Conservation (phyloP, 2,797 vertebrate species). For the Hippocampus kuda region DNA sequence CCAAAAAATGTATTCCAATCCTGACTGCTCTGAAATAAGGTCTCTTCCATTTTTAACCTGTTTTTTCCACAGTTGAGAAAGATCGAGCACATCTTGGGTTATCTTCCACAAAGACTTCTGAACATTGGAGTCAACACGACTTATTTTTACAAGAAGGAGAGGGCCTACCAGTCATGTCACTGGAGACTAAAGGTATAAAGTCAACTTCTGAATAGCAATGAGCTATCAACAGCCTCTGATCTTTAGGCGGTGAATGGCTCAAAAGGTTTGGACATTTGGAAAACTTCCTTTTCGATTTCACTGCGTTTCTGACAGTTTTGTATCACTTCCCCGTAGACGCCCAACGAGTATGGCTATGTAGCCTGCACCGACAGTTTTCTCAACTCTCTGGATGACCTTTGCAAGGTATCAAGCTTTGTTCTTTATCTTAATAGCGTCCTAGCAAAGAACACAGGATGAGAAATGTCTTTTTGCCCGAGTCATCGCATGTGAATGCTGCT, state of each 20-base stretch:
- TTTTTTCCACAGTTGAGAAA: slow-evolving; percentile 2
- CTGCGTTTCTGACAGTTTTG: not conserved
- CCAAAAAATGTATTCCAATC: not conserved
- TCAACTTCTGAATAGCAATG: not conserved
- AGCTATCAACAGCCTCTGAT: not conserved
- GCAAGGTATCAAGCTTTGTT: slow-evolving; percentile 2
- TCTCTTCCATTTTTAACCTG: not conserved
- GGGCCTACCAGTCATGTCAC: not conserved
- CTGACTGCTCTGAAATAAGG: not conserved
- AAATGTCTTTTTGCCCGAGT: not conserved
- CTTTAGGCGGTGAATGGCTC: not conserved
- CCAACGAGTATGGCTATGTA: not conserved
- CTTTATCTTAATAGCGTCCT: not conserved
- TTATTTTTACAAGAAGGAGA: slow-evolving; percentile 2
- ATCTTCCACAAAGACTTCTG: not conserved
- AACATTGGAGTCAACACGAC: slow-evolving; percentile 4
- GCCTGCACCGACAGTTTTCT: slow-evolving; percentile 4
- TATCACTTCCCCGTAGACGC: not conserved
- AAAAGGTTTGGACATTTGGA: not conserved
- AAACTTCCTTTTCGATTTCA: not conserved
- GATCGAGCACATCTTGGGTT: slow-evolving; percentile 3
- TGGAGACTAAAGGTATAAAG: slow-evolving; percentile 2
- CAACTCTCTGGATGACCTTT: slow-evolving; percentile 10
- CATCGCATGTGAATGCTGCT: not conserved
- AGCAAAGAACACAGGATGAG: not conserved